Evolutionary conservation across 2,797 vertebrate species (phyloP).

Genomic region (Sebastes glaucus): DNA sequence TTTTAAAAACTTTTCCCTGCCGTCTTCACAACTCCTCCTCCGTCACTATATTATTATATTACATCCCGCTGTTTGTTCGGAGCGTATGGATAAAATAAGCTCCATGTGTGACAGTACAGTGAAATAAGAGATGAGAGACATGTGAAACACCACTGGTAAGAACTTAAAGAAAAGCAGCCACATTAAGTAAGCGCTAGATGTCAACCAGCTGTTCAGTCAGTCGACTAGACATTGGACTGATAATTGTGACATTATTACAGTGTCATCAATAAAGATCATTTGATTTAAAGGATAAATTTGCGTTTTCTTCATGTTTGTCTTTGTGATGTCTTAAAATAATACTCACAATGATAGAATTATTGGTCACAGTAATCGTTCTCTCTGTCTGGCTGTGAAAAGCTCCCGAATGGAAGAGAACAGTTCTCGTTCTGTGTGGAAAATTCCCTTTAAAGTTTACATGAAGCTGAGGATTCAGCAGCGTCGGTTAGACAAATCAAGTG

Average conservation of each 20-base stretch:
- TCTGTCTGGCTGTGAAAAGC: not conserved
- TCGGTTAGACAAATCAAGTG: not conserved
- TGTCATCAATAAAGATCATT: not conserved
- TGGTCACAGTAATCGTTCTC: too few species aligned
- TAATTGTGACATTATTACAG: not conserved
- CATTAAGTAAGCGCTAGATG: not conserved
- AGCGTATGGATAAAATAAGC: slow-evolving; percentile 10
- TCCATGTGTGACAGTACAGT: slow-evolving; percentile 2
- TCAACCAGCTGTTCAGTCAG: not conserved
- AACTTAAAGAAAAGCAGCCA: not conserved
- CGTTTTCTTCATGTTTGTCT: not conserved
- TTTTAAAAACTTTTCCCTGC: slow-evolving; percentile 34
- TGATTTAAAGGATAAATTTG: not conserved
- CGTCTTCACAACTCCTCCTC: slow-evolving; percentile 19
- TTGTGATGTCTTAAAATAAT: not conserved
- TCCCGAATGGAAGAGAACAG: not conserved
- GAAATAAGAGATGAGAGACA: not conserved
- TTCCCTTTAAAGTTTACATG: not conserved
- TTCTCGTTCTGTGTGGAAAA: not conserved
- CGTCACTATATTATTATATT: slow-evolving; percentile 2
- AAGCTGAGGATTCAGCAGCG: not conserved
- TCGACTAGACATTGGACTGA: not conserved
- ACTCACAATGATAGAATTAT: not conserved
- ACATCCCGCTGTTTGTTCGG: slow-evolving; percentile 31
- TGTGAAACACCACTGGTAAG: not conserved